Evolutionary conservation across 2,888 invertebrate species (phyloP).

Genomic region (Synanthedon tipuliformis): DNA sequence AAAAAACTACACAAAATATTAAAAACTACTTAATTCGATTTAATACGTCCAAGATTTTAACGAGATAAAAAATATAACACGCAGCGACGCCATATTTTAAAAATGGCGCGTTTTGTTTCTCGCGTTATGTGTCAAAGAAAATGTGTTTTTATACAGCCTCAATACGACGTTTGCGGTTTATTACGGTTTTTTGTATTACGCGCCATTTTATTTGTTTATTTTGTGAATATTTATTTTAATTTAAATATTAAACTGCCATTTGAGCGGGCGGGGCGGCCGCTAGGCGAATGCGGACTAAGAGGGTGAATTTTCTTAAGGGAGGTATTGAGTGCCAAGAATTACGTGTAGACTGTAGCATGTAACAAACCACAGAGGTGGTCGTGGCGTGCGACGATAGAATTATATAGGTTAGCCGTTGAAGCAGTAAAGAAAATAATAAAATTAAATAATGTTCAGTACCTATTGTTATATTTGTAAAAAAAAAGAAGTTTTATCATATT

Average conservation of each 20-base stretch:
- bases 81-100: conserved; percentile 4
- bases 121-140: neutral
- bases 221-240: conserved; percentile 4
- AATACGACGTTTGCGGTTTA: neutral
- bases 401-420: neutral
- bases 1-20: neutral
- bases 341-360: conserved; percentile 18
- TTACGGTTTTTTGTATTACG: neutral
- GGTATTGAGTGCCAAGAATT: conserved; percentile 47
- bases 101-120: conserved; percentile 1
- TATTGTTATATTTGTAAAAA: too few species aligned
- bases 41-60: neutral
- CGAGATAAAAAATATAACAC: neutral
- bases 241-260: neutral
- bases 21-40: neutral
- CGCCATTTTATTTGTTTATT: neutral
- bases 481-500: too few species aligned
- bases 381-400: conserved; percentile 6
- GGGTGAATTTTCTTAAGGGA: conserved; percentile 46
- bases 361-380: neutral
- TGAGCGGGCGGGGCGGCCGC: conserved; percentile 34
- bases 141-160: neutral
- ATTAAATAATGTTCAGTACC: too few species aligned
- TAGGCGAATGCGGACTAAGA: conserved; percentile 42
- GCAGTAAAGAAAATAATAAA: too few species aligned